Evolutionary conservation across 1,140 invertebrate species (phyloP).

Genomic region (Hyles euphorbiae): DNA sequence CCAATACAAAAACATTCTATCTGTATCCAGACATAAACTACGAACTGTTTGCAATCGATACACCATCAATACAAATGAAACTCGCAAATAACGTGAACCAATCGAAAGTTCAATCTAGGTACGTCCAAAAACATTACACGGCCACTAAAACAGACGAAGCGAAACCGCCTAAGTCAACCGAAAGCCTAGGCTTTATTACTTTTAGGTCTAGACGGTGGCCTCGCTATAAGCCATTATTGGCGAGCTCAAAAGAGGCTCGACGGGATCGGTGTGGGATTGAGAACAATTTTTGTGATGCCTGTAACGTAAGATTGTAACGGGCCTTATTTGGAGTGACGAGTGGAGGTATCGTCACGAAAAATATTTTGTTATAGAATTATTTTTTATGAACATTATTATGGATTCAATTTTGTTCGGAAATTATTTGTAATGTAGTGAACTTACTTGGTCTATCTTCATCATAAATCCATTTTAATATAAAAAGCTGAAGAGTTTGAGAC

Average conservation of each 20-base stretch:
- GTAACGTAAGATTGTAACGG: conserved; percentile 1
- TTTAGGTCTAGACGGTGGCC: conserved; percentile 2
- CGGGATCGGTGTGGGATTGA: not conserved
- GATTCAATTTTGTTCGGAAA: no score
- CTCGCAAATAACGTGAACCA: no score
- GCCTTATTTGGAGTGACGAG: not conserved
- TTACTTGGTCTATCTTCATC: no score
- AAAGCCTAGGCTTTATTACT: conserved; percentile 5
- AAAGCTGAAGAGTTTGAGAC: no score
- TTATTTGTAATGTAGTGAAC: no score
- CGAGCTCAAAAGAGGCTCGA: not conserved
- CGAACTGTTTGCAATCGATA: no score
- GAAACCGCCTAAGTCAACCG: not conserved
- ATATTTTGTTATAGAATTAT: no score
- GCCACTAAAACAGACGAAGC: not conserved
- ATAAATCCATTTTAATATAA: no score
- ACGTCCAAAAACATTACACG: conserved; percentile 1
- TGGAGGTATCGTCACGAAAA: no score
- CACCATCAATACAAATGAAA: no score
- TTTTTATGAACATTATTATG: no score
- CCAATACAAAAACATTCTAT: not conserved
- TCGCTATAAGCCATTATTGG: not conserved
- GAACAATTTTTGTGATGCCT: conserved; percentile 2
- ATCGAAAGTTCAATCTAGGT: not conserved
- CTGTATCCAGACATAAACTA: no score